Percentiles rank a stretch among this genome's conserved stretches.
phyloP scores from a whole-genome alignment of 2,113 vertebrate species.

The Tautogolabrus adspersus region DNA sequence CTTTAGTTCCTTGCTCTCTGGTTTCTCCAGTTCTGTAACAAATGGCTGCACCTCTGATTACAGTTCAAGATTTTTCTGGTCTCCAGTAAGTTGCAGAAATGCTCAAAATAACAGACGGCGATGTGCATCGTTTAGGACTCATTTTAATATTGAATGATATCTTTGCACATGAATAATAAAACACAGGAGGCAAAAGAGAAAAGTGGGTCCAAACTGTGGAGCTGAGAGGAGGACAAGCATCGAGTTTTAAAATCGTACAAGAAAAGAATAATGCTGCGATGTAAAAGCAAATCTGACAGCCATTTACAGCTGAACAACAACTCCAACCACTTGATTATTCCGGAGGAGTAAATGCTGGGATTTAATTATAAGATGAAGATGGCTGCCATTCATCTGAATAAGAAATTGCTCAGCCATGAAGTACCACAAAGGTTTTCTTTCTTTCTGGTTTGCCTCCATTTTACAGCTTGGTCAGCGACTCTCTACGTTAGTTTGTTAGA shows the following conservation, averaged over 20 bases:
- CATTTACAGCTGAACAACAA: not conserved
- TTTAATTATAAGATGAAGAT: slow-evolving; percentile 5
- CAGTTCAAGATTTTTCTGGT: not conserved
- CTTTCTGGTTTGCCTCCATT: not conserved
- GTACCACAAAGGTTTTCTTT: not conserved
- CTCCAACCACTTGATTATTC: not conserved
- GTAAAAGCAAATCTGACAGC: not conserved
- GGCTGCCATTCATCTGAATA: not conserved
- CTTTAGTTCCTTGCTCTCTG: slow-evolving; percentile 1
- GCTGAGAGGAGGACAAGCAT: slow-evolving; percentile 16
- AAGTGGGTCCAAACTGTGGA: slow-evolving; percentile 4
- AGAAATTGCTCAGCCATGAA: not conserved
- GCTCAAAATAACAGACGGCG: not conserved
- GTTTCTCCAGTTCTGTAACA: not conserved
- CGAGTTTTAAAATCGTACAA: not conserved
- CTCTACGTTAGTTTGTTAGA: not conserved
- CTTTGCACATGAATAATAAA: slow-evolving; percentile 37
- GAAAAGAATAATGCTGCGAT: not conserved
- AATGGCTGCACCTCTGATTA: slow-evolving; percentile 12
- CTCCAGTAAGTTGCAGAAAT: not conserved
- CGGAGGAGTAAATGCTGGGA: not conserved
- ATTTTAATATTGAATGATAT: slow-evolving; percentile 36
- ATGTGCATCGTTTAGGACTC: slow-evolving; percentile 8
- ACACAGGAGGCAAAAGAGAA: not conserved
- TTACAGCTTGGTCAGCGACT: not conserved